Base-by-base conservation (phyloP, 2,113 vertebrate genomes). In the Heterotilapia buettikoferi region DNA sequence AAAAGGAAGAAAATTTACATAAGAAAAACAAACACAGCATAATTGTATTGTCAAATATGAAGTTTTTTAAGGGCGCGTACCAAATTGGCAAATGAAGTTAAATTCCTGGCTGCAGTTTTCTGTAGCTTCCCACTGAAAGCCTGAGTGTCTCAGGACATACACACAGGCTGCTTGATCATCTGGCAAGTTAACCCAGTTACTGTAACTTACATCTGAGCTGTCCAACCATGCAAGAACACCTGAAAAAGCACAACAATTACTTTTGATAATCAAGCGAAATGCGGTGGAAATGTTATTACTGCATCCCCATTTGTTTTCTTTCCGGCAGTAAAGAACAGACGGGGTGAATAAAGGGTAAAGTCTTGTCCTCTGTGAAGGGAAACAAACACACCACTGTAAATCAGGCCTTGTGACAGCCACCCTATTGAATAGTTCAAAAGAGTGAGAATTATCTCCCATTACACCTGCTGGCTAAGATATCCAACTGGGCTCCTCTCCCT, bases 31-130 rank as follows among this genome's bases (percentile, higher is more conserved):
- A 76, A 47, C 5, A 71, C 11, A 83, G 83, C 14, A 84, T 38
- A 12, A 52, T 78, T 78, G 29, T 33, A 52, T 52, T 31, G 4
- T 7, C 13, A 26, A 13, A 29, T 18, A 1, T 29, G 12, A 3
- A 5, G 45, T 86, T 76, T 7, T 56, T 84, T 52, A 40, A 81
- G 45, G 36, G 38, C 21, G 50, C 95, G 92, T 94, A 99, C 98
- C 98, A 94, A 98, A 98, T 93, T 99, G 94, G 3, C 98, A 99
- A 91, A 99, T 94, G 59, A 98, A 99, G 95, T 93, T 84, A 1
- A 98, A 95, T 84, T 97, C 96, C 93, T 97, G 97, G 31, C 93
- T 96, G 85, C 98, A 99, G 36, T 98, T 97, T 66, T 84, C 95
- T 12, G 96, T 96, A 50, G 96, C 92, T 19, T 95, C 95, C 98